Base-by-base conservation (phyloP, 1,140 invertebrate species). In the Dinoponera quadriceps region DNA sequence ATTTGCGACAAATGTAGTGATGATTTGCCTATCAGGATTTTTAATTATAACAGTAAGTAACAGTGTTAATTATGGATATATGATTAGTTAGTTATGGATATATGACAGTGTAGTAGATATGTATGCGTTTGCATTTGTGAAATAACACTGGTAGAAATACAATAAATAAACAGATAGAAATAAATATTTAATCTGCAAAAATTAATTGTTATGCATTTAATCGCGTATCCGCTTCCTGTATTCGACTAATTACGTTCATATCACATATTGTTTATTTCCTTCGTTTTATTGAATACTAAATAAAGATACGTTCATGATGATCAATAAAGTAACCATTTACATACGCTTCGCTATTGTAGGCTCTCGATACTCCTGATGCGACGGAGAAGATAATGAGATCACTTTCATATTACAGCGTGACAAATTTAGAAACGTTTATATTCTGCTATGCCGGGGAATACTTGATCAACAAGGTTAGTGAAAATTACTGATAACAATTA, bases 371-470 rank as follows among this genome's bases (percentile, higher is more conserved):
- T n/a, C 49, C n/a, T 0, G 27, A 85, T 49, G 27, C 14, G 54
- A 0, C 20, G 44, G 29, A 3, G 27, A 86, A 69, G 49, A 20
- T 86, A 18, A 1, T 57, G 4, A 86, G 68, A 48, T 69, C 48
- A 1, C 54, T 86, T 51, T 72, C 83, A 1, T 86, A 80, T 25
- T 86, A 75, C 18, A 2, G 68, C 25, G 38, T 68, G 38, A 20
- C 85, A 20, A 85, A 86, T 69, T 75, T 86, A 27, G 71, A 85
- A 49, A 85, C 87, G n/a, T 81, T 87, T 14, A 84, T 77, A 16
- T 73, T 87, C 16, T 88, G 85, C 49, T 86, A 72, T 18, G 83
- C 85, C 2, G 86, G 85, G 9, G 85, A 88, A 78, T 88, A 87
- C 20, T 25, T 88, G n/a, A 85, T 59, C 54, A 33, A 48, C 0